phyloP scores from a whole-genome alignment of 1,140 invertebrate species.

The Drosophila albomicans region DNA sequence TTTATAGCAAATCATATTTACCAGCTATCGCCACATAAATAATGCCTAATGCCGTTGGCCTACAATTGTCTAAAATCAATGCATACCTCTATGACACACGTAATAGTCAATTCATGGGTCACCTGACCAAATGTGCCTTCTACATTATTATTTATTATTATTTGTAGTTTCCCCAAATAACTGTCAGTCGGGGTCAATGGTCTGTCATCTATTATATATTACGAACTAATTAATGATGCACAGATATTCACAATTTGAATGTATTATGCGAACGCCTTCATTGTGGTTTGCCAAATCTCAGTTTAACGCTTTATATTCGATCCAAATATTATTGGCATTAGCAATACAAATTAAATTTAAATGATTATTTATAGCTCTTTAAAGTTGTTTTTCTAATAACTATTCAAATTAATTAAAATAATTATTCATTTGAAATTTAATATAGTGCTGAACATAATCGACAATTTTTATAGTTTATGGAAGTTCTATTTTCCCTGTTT shows the following conservation, averaged over 20 bases:
- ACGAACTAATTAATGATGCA: conserved; percentile 30
- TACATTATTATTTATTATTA: conserved; percentile 41
- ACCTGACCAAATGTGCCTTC: background rate
- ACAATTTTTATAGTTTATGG: too few relatives aligned
- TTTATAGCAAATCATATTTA: conserved; percentile 75
- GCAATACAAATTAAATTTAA: too few relatives aligned
- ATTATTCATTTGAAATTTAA: background rate
- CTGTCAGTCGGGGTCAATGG: conserved; percentile 28
- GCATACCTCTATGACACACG: background rate
- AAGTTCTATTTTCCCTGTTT: too few relatives aligned
- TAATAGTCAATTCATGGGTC: background rate
- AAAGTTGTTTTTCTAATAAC: too few relatives aligned
- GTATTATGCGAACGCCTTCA: background rate
- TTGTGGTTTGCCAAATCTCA: background rate
- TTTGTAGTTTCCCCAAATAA: conserved; percentile 48
- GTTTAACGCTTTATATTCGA: too few relatives aligned
- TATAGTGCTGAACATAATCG: too few relatives aligned
- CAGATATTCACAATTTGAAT: conserved; percentile 21
- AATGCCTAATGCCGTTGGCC: conserved; percentile 18
- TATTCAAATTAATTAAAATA: background rate
- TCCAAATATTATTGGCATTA: too few relatives aligned
- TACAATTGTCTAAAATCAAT: conserved; percentile 19
- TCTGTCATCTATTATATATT: conserved; percentile 14
- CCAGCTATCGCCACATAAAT: conserved; percentile 37
- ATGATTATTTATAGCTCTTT: too few relatives aligned